Percentiles rank a stretch among this genome's conserved stretches.
phyloP scores from a whole-genome alignment of 2,797 vertebrate species.

The Micropoecilia bifurca region DNA sequence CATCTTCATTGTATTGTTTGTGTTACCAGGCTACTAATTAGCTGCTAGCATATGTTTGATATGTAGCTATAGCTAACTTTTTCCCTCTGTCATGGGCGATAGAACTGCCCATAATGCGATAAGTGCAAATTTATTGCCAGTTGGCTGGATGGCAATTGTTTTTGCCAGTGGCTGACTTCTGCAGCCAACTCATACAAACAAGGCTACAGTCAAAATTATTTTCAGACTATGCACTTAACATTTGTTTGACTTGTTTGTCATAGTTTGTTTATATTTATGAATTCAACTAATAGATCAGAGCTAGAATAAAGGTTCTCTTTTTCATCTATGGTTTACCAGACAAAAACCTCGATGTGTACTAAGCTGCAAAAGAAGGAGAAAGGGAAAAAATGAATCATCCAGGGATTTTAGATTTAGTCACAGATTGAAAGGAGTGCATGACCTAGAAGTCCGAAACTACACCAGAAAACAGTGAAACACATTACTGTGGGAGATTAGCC shows the following conservation, averaged over 20 bases:
- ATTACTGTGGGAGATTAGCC: constrained; percentile 65
- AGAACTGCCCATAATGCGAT: too few relatives aligned
- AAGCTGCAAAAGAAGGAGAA: background rate
- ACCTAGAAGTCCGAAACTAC: constrained; percentile 34
- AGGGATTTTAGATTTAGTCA: constrained; percentile 28
- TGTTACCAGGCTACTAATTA: too few relatives aligned
- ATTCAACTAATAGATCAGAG: background rate
- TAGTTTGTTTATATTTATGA: background rate
- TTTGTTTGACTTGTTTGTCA: background rate
- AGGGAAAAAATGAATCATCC: constrained; percentile 20
- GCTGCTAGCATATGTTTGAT: too few relatives aligned
- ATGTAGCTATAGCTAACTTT: too few relatives aligned
- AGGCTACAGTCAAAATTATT: too few relatives aligned
- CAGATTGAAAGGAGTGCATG: constrained; percentile 22
- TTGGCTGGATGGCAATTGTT: too few relatives aligned
- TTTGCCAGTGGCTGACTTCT: too few relatives aligned
- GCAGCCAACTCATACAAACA: too few relatives aligned
- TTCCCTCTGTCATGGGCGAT: too few relatives aligned
- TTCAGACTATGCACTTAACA: too few relatives aligned
- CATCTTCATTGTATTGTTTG: too few relatives aligned
- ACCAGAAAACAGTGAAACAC: constrained; percentile 49
- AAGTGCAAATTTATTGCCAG: too few relatives aligned
- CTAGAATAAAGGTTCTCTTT: constrained; percentile 1
- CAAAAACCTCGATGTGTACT: background rate
- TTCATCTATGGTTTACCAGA: background rate